Base-by-base conservation (phyloP, 2,888 invertebrate species). In the Ormia ochracea region DNA sequence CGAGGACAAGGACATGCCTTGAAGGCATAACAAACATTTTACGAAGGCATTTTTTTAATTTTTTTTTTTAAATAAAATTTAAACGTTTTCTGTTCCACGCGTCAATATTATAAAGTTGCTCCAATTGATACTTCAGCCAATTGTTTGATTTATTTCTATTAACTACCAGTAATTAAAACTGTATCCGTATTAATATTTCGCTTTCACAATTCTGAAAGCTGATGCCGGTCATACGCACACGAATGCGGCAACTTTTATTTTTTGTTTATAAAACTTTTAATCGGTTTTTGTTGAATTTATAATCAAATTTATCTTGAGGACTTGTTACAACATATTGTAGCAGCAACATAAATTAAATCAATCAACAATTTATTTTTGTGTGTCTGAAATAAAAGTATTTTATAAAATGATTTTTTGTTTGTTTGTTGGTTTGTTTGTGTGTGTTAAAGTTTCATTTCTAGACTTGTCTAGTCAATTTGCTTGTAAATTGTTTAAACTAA, bases 291-390 rank as follows among this genome's bases (percentile, higher is more conserved):
- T 41, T 58, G 28, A 38, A 50, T 74, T 74, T 58, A 19, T 56
- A 45, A 75, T 43, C 33, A 68, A 69, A 70, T 70, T 41, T 48
- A 31, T 61, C 14, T 56, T 17, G 41, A 69, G 69, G 43, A 61
- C 58, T 74, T 48, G 21, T 66, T 36, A 21, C 52, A 43, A 50
- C 41, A 63, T 52, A 36, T 69, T 69, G 52, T 31, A 41, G 69
- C 33, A 33, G 17, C 56, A 63, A 65, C 69, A 65, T 58, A 45
- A 63, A 56, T 77, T 56, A 70, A 70, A 77, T 77, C 76, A 77
- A 70, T 77, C 76, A 63, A 33, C 63, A 28, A 56, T 63, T 76
- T 76, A 26, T 26, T 61, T 70, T 54, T 61, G 17, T 45, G 33
- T 54, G 56, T 38, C 38, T 74, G n/a, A 17, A 38, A 41, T 17